Percentiles rank a stretch among this genome's conserved stretches.
Conservation (phyloP, 2,797 vertebrate genomes). For the Vespertilio murinus region DNA sequence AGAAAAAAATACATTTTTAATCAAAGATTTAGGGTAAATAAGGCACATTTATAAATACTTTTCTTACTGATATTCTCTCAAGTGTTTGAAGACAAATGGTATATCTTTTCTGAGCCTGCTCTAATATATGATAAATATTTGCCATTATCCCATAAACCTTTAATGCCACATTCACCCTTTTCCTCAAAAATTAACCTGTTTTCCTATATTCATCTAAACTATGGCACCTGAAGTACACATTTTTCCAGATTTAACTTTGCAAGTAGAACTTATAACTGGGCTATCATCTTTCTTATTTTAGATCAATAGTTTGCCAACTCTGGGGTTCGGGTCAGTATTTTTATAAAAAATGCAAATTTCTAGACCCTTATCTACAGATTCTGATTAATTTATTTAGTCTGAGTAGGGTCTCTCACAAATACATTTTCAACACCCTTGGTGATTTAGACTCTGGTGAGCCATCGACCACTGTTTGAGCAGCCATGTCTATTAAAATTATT, state of each 20-base stretch:
- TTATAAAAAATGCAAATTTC: not conserved
- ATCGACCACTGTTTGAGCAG: not conserved
- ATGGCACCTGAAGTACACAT: not conserved
- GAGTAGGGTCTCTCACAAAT: not conserved
- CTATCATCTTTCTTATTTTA: slow-evolving; percentile 13
- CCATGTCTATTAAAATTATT: not conserved
- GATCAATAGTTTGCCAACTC: not conserved
- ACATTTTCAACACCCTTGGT: not conserved
- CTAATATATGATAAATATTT: not conserved
- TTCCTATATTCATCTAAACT: not conserved
- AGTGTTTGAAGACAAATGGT: not conserved
- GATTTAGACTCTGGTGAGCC: not conserved
- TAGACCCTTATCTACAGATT: not conserved
- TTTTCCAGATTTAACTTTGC: not conserved
- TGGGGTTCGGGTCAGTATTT: not conserved
- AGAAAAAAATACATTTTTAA: not conserved
- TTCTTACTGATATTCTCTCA: not conserved
- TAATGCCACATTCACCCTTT: not conserved
- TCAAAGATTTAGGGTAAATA: not conserved
- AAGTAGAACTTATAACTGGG: not conserved
- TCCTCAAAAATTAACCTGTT: not conserved
- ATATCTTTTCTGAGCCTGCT: not conserved
- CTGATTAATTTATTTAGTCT: not conserved
- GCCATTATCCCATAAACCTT: not conserved
- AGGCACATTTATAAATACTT: not conserved